Percentiles rank a stretch among this genome's conserved stretches.
These are phyloP conservation scores for Gymnothorax javanicus DNA, from an alignment of 2,797 vertebrate species.

Conservation along the genomic window DNA sequence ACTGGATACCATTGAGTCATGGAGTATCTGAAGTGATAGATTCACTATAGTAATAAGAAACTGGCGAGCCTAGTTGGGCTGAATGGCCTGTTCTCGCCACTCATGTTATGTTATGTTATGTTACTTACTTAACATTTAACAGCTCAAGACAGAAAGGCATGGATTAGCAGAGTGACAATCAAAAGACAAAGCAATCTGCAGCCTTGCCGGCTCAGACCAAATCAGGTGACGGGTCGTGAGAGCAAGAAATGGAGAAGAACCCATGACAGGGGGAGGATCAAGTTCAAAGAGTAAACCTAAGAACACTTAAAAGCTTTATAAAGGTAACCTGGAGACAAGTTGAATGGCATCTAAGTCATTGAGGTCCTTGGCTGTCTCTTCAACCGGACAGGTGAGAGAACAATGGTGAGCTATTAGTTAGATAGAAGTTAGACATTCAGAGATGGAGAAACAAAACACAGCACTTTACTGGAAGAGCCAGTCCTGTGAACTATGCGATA, in stretches of 20 bases:
- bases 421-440: neutral
- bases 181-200: neutral
- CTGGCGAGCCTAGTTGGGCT: too few species aligned
- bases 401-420: neutral
- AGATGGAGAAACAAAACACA: neutral
- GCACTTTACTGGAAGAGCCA: neutral
- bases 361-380: neutral
- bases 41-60: too few species aligned
- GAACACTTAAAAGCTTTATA: neutral
- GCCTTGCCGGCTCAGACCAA: neutral
- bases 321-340: neutral
- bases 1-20: too few species aligned
- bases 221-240: neutral
- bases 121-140: neutral
- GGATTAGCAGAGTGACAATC: neutral
- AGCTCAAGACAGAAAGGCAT: neutral
- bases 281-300: neutral
- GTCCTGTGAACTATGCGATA: neutral
- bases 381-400: neutral
- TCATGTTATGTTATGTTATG: too few species aligned
- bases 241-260: neutral
- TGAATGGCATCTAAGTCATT: neutral
- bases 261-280: neutral
- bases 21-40: too few species aligned
- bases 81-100: too few species aligned